A percentile compares a stretch with the other conserved stretches of the same genome.
Conservation (phyloP, 2,113 vertebrate species). For the Calyptommatus sinebrachiatus region DNA sequence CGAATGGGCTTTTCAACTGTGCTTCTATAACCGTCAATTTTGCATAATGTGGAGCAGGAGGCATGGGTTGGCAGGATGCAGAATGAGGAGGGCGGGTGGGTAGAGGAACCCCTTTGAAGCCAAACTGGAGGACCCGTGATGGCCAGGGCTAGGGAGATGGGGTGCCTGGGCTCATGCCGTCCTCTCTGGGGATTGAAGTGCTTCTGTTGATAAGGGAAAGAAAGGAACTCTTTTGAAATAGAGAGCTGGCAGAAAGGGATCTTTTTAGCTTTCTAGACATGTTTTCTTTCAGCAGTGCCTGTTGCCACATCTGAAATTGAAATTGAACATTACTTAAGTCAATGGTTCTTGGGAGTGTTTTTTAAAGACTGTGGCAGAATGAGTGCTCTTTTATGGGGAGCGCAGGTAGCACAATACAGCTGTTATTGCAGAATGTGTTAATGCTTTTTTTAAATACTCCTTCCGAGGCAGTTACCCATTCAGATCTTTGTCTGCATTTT, state of each 20-base stretch:
- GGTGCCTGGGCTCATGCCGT: conserved; percentile 22
- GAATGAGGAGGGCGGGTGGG: neutral
- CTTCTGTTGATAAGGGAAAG: conserved; percentile 59
- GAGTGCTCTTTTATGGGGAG: conserved; percentile 16
- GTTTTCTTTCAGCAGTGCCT: conserved; percentile 45
- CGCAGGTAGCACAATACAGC: conserved; percentile 15
- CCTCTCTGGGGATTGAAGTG: conserved; percentile 58
- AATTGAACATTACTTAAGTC: conserved; percentile 44
- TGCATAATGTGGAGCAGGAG: conserved; percentile 22
- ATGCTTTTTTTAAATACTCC: conserved; percentile 22
- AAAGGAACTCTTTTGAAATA: conserved; percentile 46
- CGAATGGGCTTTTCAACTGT: conserved; percentile 26
- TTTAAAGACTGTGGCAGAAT: neutral
- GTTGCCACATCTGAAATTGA: conserved; percentile 42
- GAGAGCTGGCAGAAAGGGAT: conserved; percentile 49
- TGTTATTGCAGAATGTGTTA: conserved; percentile 12
- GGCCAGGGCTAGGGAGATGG: neutral
- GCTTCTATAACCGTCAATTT: conserved; percentile 37
- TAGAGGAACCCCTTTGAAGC: neutral
- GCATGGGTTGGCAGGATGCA: neutral
- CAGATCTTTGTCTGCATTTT: conserved; percentile 43
- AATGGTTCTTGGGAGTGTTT: conserved; percentile 26
- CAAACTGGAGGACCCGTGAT: neutral
- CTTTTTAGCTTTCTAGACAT: conserved; percentile 59
- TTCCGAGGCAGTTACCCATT: conserved; percentile 35